Evolutionary conservation across 2,797 vertebrate genomes (phyloP).

Genomic region (Sparus aurata): DNA sequence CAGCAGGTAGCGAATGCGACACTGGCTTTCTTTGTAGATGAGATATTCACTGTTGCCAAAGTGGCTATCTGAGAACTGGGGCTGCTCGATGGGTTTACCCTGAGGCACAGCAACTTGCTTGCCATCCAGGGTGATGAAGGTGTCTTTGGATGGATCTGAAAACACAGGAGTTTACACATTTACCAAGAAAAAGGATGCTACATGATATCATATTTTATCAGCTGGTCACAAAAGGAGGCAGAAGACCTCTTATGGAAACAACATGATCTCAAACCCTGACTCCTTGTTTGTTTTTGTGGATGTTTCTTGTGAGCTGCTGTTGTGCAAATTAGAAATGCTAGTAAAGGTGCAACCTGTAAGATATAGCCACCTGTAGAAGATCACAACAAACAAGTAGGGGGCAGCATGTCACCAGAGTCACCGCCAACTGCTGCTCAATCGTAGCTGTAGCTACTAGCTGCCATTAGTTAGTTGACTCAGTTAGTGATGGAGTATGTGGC

Average conservation of each 20-base stretch:
- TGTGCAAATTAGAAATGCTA: background rate
- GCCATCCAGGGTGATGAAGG: constrained; percentile 84
- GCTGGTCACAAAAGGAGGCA: background rate
- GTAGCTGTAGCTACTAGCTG: no score
- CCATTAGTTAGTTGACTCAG: no score
- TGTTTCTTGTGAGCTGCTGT: background rate
- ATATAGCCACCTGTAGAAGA: no score
- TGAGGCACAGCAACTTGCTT: constrained; percentile 89
- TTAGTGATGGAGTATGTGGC: no score
- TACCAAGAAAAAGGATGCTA: background rate
- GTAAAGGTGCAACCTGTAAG: no score
- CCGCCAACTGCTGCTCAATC: no score
- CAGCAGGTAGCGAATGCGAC: constrained; percentile 90
- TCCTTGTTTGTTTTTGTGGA: no score
- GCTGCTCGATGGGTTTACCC: constrained; percentile 79
- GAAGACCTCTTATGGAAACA: background rate
- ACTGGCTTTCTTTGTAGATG: constrained; percentile 94
- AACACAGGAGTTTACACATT: constrained; percentile 20
- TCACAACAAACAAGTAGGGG: no score
- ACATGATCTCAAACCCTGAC: background rate
- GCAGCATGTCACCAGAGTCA: no score
- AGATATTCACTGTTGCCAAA: constrained; percentile 94
- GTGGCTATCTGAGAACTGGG: constrained; percentile 72
- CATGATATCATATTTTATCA: background rate
- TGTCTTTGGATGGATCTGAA: constrained; percentile 87